Base-by-base conservation (phyloP, 1,140 invertebrate genomes). In the Drosophila willistoni region DNA sequence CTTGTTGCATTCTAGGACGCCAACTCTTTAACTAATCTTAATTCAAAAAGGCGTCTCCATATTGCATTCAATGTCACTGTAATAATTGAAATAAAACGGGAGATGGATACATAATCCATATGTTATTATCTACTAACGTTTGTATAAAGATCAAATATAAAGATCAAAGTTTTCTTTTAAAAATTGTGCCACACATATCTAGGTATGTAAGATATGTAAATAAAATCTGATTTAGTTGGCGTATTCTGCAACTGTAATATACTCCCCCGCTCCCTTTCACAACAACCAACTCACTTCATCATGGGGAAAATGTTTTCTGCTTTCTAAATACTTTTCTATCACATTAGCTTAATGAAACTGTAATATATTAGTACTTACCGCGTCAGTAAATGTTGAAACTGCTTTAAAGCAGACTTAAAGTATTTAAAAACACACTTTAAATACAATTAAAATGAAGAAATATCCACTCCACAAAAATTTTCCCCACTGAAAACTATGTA, bases 351-450 rank as follows among this genome's bases (percentile, higher is more conserved):
- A 36, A 2, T 25, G 7, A 47, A 56, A 64, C 3, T 41, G 14
- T 0, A 5, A 0, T 5, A 19, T 56, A 47, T 19, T 7, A 34
- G 9, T 67, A 83, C 83, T 87, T 77, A 87, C 83, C 84, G 64
- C 71, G 80, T 87, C 71, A 71, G 54, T 68, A 64, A 33, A 47
- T 70, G 60, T 71, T 73, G 19, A 41, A 41, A 63, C 85, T 87
- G 80, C 84, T 78, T 75, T 69, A 63, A 63, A 87, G 80, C 84
- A 89, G 84, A 59, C 61, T 70, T 73, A 70, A 63, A 62, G 69
- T 89, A 64, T 68, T 87, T 82, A 65, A 7, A 54, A 41, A 54
- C 65, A 34, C 80, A 80, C 73, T 73, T 60, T 71, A 77, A 44
- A 62, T 57, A 62, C 73, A 41, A 72, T 51, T 62, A 41, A 54